Evolutionary conservation across 2,797 vertebrate genomes (phyloP).

Genomic region (Mormyrus proboscirostris): DNA sequence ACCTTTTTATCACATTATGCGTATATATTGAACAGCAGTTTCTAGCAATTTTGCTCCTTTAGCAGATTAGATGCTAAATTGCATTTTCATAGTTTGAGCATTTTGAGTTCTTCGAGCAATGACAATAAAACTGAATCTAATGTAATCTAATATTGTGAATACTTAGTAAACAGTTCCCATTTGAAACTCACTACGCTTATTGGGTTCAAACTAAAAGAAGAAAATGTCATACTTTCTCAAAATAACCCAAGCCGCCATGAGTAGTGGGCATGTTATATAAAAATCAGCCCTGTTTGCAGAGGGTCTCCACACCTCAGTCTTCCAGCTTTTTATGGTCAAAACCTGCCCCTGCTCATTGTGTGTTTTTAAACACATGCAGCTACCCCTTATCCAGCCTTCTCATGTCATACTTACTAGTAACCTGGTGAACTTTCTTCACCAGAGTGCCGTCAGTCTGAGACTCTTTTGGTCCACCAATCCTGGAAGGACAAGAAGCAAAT

Average conservation of each 20-base stretch:
- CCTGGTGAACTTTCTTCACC: slow-evolving; percentile 87
- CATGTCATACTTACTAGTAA: slow-evolving; percentile 75
- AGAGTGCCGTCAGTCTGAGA: slow-evolving; percentile 59
- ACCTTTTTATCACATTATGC: not conserved
- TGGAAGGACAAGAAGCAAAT: slow-evolving; percentile 34
- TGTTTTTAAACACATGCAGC: not conserved
- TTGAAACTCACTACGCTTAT: not conserved
- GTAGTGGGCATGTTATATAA: not conserved
- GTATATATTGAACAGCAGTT: not conserved
- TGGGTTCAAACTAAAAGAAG: not conserved
- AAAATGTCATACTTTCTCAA: not conserved
- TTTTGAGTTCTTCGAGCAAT: not conserved
- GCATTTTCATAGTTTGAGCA: not conserved
- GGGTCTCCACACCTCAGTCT: not conserved
- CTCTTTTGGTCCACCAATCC: slow-evolving; percentile 79
- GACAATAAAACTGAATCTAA: not conserved
- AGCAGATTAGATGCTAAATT: not conserved
- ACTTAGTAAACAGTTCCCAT: not conserved
- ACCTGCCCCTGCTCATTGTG: not conserved
- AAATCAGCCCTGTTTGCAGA: not conserved
- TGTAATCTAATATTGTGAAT: not conserved
- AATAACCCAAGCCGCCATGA: not conserved
- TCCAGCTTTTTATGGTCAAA: not conserved
- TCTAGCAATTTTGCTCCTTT: not conserved
- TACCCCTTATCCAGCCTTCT: slow-evolving; percentile 8